Evolutionary conservation across 2,113 vertebrate species (phyloP), one percentile per base, ranked within the genome.

Genomic region (Zosterops borbonicus): DNA sequence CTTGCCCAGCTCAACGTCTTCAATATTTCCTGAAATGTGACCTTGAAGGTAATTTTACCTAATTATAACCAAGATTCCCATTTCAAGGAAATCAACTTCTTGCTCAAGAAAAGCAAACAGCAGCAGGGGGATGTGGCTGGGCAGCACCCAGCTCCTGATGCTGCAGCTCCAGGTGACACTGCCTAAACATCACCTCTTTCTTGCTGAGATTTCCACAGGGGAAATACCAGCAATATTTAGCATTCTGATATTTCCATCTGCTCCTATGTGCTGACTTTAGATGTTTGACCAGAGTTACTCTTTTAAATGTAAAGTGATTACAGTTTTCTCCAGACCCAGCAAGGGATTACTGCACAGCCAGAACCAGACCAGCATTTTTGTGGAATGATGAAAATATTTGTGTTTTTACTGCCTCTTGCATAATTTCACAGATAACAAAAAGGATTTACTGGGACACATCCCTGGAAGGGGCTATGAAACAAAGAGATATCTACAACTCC

Each of bases 341-440:
- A 88, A 62, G 78, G 82, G 64, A 92, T 94, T 94, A 81, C 17
- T 68, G 47, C 37, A 35, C 18, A 85, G 63, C 19, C 52, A 96
- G 46, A 71, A 53, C 42, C 25, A 59, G 14, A n/a, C 29, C 49
- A n/a, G 27, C 0, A 0, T 25, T 91, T 77, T 13, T 33, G 65
- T 62, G 86, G 86, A 69, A 89, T 37, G 65, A 68, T 16, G 18
- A n/a, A 89, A 85, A 42, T 64, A 87, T 91, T 82, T 84, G 65
- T 76, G 59, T 86, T 92, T 92, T 96, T 79, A 73, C 74, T 83
- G 58, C 37, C 49, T 82, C 53, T 90, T 91, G 77, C 37, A 84
- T 55, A 87, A 93, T 78, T 92, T 92, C 74, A 73, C 29, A 92
- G 91, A 93, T 89, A 97, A 71, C 37, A 76, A 47, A 76, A 47